phyloP scores from a whole-genome alignment of 2,113 vertebrate species.

The Acrocephalus arundinaceus region DNA sequence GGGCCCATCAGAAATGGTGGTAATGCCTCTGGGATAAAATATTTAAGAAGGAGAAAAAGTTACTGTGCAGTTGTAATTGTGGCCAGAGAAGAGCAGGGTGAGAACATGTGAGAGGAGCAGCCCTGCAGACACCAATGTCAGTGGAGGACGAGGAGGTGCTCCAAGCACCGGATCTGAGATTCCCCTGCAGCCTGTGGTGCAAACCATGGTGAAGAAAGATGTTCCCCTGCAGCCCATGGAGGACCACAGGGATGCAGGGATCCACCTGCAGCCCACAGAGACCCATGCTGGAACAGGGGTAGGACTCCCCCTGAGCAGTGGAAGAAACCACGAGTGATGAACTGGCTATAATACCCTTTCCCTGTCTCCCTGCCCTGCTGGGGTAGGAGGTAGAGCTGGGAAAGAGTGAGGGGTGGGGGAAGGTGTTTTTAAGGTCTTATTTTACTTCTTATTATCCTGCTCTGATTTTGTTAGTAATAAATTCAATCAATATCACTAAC shows the following conservation, averaged over 20 bases:
- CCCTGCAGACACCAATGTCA: neutral
- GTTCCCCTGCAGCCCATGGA: neutral
- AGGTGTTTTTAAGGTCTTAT: neutral
- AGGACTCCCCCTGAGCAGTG: too few species aligned
- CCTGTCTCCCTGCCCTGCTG: neutral
- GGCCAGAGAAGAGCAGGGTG: fast-evolving
- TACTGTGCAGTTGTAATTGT: neutral
- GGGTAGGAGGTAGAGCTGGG: neutral
- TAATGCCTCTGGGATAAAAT: neutral
- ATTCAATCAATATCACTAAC: neutral
- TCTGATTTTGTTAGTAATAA: neutral
- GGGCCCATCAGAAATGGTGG: neutral
- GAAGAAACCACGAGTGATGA: neutral
- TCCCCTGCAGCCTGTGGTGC: neutral
- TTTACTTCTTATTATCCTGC: neutral
- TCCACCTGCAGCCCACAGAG: neutral
- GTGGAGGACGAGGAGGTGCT: neutral
- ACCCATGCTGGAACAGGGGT: fast-evolving
- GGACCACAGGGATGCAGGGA: too few species aligned
- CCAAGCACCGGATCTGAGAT: neutral
- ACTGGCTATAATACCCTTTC: neutral
- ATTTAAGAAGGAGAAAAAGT: neutral
- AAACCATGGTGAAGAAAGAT: neutral
- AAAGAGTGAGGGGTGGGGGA: neutral
- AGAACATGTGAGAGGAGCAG: neutral